These are phyloP conservation scores for Hecatera dysodea DNA, from an alignment of 2,888 invertebrate species.

Conservation along the genomic window DNA sequence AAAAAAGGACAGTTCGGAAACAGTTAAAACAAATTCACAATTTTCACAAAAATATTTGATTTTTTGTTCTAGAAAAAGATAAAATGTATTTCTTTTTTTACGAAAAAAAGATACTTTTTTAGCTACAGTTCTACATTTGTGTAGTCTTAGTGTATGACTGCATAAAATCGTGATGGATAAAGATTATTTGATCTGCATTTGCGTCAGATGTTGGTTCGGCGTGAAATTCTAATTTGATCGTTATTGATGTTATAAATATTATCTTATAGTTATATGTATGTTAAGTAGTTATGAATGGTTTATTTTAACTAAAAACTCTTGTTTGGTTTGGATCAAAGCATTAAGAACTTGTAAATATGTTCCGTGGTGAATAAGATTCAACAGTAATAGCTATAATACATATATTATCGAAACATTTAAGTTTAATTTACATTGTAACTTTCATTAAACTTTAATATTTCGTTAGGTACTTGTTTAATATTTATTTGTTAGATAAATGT, in stretches of 20 bases:
- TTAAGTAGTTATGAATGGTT: not conserved
- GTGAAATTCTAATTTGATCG: conserved; percentile 63
- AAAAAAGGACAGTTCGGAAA: conserved; percentile 67
- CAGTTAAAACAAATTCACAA: conserved; percentile 30
- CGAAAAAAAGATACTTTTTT: conserved; percentile 24
- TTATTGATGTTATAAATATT: conserved; percentile 15
- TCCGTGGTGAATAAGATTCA: no score
- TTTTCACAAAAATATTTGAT: conserved; percentile 12
- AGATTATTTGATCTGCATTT: conserved; percentile 59
- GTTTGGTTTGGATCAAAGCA: no score
- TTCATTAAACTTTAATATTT: no score
- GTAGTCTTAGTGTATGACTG: conserved; percentile 40
- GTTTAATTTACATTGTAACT: no score
- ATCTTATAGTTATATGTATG: not conserved
- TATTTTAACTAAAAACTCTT: no score
- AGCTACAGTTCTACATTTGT: conserved; percentile 41
- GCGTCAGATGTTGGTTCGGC: conserved; percentile 61
- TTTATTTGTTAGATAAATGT: no score
- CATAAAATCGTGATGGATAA: conserved; percentile 51
- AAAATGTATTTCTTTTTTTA: conserved; percentile 18
- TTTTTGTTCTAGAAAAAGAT: not conserved
- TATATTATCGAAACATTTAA: no score
- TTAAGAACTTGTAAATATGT: no score
- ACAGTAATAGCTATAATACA: no score
- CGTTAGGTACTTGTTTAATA: no score